Base-by-base conservation (phyloP, 2,113 vertebrate genomes). In the Marmota flaviventris region DNA sequence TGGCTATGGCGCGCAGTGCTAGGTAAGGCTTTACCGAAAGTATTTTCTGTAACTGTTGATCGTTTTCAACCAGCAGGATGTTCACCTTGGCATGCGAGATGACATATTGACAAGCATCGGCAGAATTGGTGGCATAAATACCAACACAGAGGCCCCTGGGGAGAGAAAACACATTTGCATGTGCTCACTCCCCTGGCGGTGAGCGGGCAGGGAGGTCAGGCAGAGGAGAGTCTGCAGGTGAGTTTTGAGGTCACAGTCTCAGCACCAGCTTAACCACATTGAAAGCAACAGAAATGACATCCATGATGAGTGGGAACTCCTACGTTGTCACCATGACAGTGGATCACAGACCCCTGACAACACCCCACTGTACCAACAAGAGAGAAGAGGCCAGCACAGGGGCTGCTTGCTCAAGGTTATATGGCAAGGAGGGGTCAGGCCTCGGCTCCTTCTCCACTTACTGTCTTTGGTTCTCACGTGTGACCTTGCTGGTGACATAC, bases 81-180 rank as follows among this genome's bases (percentile, higher is more conserved):
- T 99, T 99, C 56, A 99, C 99, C 76, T 98, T 98, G 93, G 99
- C 99, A 93, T 99, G 99, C 12, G 99, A 98, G 18, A 99, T 99
- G 11, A 99, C 98, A 0, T 99, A 99, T 24, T 98, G 98, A 78
- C 99, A 99, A 0, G 99, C 99, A 0, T 99, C 99, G 0, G 99
- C 97, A 0, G 99, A 99, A 98, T 99, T 99, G 81, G 99, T 99
- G 42, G 99, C 99, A 82, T 99, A 99, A 98, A 99, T 99, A 4
- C 99, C 99, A 61, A 99, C 99, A 14, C 99, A 99, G 85, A 99
- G 98, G 0, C 99, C 99, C 5, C 99, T 99, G 98, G 8, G 45
- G 18, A 94, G 37, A 92, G 76, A 94, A 77, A 79, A 75, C 51
- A 65, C 22, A 1, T 8, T 8, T 24, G 39, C 14, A 0, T 17